Evolutionary conservation across 2,797 vertebrate species (phyloP), one percentile per base, ranked within the genome.

Genomic region (Holocentrus rufus): DNA sequence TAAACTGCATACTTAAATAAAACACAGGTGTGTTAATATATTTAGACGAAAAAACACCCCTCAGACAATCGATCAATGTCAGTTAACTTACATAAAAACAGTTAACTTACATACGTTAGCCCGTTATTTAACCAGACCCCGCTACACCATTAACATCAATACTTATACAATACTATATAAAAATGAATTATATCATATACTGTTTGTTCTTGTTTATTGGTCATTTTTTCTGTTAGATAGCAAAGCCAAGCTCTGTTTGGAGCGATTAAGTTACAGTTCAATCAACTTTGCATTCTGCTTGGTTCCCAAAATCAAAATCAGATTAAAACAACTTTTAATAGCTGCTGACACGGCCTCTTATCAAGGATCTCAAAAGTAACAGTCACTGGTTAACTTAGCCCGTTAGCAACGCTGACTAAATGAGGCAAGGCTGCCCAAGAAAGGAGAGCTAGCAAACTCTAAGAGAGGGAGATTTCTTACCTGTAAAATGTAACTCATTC

Each of bases 401-500:
- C 25, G 53, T 57, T 46, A 34, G 55, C 55, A 57, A 8, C 15
- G 30, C 31, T 56, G 15, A 49, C 30, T 31, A 31, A 54, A 49
- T 23, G 8, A 42, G 46, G 58, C 18, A 53, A 17, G 42, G 27
- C 56, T 36, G 23, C 2, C 17, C 11, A 10, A 34, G 17, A 44
- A 18, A 5, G 31, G 25, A 30, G 67, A 42, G n/a, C 22, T 25
- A 66, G 27, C 3, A 56, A 46, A 30, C n/a, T 11, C 22, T 36
- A 0, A 9, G 1, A 34, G 5, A 0, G 17, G 0, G 14, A 2
- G 0, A 1, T 61, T 4, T 76, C 85, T 87, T 88, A 92, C 91
- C 88, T 89, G 59, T 56, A 47, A 65, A 77, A 77, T 27, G 25
- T 15, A 79, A 52, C 23, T 78, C 72, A 75, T 64, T 50, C 74